These are phyloP conservation scores for Phengaris arion DNA, from an alignment of 2,888 invertebrate genomes.

Conservation along the genomic window DNA sequence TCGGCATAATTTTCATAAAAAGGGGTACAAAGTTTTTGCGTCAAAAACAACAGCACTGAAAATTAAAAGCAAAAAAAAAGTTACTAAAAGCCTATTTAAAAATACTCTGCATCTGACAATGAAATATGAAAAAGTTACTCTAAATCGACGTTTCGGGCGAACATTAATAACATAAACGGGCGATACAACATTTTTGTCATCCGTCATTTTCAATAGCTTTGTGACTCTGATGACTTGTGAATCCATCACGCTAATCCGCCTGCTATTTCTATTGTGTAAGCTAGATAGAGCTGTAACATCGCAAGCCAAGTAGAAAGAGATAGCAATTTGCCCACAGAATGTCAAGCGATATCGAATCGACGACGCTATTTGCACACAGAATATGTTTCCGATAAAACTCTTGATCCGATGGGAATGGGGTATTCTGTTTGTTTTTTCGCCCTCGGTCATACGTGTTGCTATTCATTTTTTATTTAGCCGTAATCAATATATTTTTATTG, in stretches of 20 bases:
- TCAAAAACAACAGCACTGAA: not conserved
- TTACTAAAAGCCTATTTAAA: not conserved
- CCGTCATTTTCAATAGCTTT: slow-evolving; percentile 7
- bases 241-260: not conserved
- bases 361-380: not conserved
- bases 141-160: not conserved
- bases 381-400: not conserved
- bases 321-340: too few relatives aligned
- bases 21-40: too few relatives aligned
- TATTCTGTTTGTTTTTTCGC: not conserved
- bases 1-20: too few relatives aligned
- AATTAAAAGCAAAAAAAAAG: not conserved
- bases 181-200: not conserved
- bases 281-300: not conserved
- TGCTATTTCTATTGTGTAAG: not conserved
- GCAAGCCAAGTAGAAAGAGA: not conserved
- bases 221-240: not conserved
- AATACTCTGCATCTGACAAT: not conserved
- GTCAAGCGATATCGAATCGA: not conserved
- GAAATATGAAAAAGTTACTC: slow-evolving; percentile 5
- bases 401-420: not conserved
- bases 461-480: slow-evolving; percentile 57
- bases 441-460: slow-evolving; percentile 35
- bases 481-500: slow-evolving; percentile 48
- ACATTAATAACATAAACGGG: not conserved